phyloP scores from a whole-genome alignment of 2,113 vertebrate species.

The Campylomormyrus tamandua region DNA sequence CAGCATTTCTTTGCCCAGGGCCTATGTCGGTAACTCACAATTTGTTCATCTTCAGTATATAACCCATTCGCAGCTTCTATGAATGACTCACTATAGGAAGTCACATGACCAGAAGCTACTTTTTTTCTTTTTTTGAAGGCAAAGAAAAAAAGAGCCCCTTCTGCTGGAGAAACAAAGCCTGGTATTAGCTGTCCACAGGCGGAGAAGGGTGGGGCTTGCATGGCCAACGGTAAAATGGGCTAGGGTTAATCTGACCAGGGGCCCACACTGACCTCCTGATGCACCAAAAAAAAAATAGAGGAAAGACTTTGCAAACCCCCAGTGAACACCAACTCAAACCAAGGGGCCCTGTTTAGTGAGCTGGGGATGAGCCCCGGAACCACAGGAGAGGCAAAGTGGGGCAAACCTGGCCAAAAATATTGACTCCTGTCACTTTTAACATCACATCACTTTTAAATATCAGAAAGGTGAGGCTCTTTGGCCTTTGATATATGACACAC shows the following conservation, averaged over 20 bases:
- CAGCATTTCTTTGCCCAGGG: not conserved
- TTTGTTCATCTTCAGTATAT: constrained; percentile 50
- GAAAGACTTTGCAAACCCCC: not conserved
- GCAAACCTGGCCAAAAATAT: not conserved
- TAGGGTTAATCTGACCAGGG: constrained; percentile 69
- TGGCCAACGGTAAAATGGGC: constrained; percentile 69
- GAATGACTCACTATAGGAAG: constrained; percentile 62
- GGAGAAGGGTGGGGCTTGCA: constrained; percentile 65
- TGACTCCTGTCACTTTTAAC: not conserved
- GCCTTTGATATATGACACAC: not conserved
- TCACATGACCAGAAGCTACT: constrained; percentile 64
- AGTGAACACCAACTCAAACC: not conserved
- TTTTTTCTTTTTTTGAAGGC: constrained; percentile 55
- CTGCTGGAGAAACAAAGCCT: constrained; percentile 73
- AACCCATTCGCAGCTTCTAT: constrained; percentile 60
- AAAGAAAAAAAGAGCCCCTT: constrained; percentile 43
- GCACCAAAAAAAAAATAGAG: constrained; percentile 54
- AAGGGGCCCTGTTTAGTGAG: not conserved
- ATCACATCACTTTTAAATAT: not conserved
- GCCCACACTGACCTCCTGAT: constrained; percentile 64
- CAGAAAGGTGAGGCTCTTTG: not conserved
- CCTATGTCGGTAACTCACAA: constrained; percentile 32
- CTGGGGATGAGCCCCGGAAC: not conserved
- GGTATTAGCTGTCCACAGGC: constrained; percentile 63
- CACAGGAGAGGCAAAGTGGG: not conserved